Percentiles rank a stretch among this genome's conserved stretches.
Conservation (phyloP, 2,888 invertebrate species). For the Troides oblongomaculatus region DNA sequence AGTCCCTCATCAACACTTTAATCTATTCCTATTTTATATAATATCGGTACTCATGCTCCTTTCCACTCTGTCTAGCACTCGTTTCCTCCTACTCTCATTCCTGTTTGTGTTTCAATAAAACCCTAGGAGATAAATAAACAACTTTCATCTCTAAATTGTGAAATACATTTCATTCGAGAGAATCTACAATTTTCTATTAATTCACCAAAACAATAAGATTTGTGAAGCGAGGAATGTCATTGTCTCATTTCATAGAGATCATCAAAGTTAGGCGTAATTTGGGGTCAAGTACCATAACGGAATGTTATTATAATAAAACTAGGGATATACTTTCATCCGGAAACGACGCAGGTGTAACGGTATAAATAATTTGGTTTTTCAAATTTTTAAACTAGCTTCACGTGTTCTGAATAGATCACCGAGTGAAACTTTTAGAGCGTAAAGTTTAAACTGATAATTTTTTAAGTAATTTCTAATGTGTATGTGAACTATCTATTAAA, state of each 20-base stretch:
- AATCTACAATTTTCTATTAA: constrained; percentile 9
- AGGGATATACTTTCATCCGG: neutral
- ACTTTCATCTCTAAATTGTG: neutral
- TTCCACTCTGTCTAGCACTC: too few relatives aligned
- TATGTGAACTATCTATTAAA: neutral
- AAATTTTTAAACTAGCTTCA: too few relatives aligned
- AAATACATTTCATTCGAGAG: neutral
- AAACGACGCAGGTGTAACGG: constrained; percentile 1
- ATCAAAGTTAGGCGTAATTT: constrained; percentile 11
- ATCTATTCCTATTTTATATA: too few relatives aligned
- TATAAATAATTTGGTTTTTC: neutral
- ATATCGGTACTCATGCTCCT: too few relatives aligned
- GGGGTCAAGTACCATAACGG: constrained; percentile 11
- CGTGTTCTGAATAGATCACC: neutral
- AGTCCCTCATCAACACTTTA: too few relatives aligned
- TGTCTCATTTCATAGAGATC: constrained; percentile 7
- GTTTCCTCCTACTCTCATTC: too few relatives aligned
- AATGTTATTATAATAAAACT: constrained; percentile 2
- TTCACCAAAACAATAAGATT: constrained; percentile 10
- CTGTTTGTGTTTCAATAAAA: neutral
- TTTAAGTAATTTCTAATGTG: neutral
- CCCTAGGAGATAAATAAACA: neutral
- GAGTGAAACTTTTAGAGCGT: neutral
- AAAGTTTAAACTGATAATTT: neutral
- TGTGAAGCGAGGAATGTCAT: neutral